A percentile compares a stretch with the other conserved stretches of the same genome.
phyloP scores from a whole-genome alignment of 2,113 vertebrate genomes.

The Rhynchomys soricoides region DNA sequence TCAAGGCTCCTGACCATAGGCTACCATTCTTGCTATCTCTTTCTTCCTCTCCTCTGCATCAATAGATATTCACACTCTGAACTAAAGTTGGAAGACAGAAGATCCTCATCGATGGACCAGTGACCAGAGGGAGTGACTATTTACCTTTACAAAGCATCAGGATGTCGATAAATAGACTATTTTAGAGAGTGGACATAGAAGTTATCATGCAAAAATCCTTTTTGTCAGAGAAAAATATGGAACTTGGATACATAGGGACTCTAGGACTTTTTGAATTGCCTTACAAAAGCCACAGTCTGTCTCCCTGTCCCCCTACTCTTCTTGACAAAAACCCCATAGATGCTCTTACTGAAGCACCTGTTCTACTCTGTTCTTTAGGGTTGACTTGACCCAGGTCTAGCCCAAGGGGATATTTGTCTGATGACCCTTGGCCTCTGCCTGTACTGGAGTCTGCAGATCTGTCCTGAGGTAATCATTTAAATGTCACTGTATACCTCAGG shows the following conservation, averaged over 20 bases:
- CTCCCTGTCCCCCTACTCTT: background rate
- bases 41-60: background rate
- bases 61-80: background rate
- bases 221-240: background rate
- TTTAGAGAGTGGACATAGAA: background rate
- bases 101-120: background rate
- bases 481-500: too few relatives aligned
- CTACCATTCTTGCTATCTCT: background rate
- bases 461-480: background rate
- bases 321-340: background rate
- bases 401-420: background rate
- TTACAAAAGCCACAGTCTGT: background rate
- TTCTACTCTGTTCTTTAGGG: background rate
- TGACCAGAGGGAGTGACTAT: background rate
- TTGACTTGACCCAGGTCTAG: background rate
- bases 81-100: background rate
- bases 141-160: background rate
- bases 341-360: background rate
- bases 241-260: background rate
- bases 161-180: background rate
- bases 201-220: background rate
- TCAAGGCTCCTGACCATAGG: accelerated
- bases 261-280: background rate
- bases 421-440: too few relatives aligned
- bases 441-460: background rate